Evolutionary conservation across 2,888 invertebrate species (phyloP).

Genomic region (Cryptus viduatorius): DNA sequence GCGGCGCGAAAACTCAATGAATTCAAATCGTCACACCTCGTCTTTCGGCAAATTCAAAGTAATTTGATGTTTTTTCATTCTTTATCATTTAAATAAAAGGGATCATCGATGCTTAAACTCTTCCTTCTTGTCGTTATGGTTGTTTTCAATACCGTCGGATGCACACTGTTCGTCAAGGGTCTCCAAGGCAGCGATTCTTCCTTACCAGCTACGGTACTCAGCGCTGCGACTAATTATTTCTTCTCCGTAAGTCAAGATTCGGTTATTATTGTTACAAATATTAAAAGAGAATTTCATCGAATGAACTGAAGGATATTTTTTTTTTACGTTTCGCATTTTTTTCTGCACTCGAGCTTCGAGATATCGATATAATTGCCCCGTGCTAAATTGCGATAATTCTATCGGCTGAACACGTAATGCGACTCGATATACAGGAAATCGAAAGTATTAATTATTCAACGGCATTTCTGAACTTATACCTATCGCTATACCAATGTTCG

Average conservation of each 20-base stretch:
- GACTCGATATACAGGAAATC: not conserved
- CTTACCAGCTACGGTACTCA: slow-evolving; percentile 88
- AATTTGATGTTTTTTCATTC: slow-evolving; percentile 3
- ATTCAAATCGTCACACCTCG: slow-evolving; percentile 25
- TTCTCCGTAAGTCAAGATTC: slow-evolving; percentile 87
- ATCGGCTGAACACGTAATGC: not conserved
- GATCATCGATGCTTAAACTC: slow-evolving; percentile 75
- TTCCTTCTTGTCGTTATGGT: slow-evolving; percentile 86
- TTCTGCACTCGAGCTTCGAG: not conserved
- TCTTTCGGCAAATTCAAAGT: not conserved
- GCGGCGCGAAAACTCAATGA: slow-evolving; percentile 64
- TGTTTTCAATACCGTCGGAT: slow-evolving; percentile 87
- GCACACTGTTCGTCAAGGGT: slow-evolving; percentile 88
- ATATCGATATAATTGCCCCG: slow-evolving; percentile 6
- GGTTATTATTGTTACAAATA: not conserved
- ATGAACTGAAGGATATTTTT: not conserved
- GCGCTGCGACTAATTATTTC: slow-evolving; percentile 88
- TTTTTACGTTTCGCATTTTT: too few species aligned
- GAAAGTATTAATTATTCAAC: not conserved
- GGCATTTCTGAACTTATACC: not conserved
- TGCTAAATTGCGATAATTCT: not conserved
- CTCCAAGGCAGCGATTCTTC: slow-evolving; percentile 88
- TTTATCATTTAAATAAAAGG: slow-evolving; percentile 63
- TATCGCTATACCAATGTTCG: not conserved
- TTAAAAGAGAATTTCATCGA: too few species aligned